Conservation (phyloP, 1,140 invertebrate genomes). For the Philotrypesis tridentata region DNA sequence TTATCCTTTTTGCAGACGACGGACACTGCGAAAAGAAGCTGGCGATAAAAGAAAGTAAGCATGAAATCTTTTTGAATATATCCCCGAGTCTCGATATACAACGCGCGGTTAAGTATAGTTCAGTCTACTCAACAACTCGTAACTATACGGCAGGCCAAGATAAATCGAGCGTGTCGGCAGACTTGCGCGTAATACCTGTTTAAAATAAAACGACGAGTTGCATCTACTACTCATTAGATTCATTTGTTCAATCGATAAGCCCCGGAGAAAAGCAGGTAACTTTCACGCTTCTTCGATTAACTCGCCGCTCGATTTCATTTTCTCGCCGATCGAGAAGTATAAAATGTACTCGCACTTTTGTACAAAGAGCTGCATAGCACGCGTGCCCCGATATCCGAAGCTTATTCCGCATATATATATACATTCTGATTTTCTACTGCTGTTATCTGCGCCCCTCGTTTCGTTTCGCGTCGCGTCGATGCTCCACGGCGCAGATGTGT, state of each 20-base stretch:
- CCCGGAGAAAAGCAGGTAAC: not conserved
- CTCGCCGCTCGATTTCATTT: slow-evolving; percentile 36
- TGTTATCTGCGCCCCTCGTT: slow-evolving; percentile 41
- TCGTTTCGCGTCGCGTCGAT: slow-evolving; percentile 9
- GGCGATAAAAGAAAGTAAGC: no score
- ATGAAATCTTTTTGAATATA: no score
- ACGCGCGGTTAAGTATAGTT: no score
- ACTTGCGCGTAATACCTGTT: not conserved
- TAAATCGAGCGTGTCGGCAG: not conserved
- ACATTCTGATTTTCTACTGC: slow-evolving; percentile 8
- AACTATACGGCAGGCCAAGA: not conserved
- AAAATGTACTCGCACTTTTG: not conserved
- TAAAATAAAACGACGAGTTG: not conserved
- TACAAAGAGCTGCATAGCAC: not conserved
- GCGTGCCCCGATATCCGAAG: no score
- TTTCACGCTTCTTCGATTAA: not conserved
- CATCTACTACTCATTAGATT: not conserved
- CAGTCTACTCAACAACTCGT: not conserved
- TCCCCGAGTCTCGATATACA: no score
- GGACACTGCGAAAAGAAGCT: no score
- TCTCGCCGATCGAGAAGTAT: not conserved
- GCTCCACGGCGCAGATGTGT: not conserved
- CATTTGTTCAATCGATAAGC: not conserved
- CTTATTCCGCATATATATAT: no score
- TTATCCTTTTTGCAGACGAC: no score